Percentiles rank a stretch among this genome's conserved stretches.
Evolutionary conservation across 2,888 invertebrate species (phyloP).

Genomic region (Rhingia campestris): DNA sequence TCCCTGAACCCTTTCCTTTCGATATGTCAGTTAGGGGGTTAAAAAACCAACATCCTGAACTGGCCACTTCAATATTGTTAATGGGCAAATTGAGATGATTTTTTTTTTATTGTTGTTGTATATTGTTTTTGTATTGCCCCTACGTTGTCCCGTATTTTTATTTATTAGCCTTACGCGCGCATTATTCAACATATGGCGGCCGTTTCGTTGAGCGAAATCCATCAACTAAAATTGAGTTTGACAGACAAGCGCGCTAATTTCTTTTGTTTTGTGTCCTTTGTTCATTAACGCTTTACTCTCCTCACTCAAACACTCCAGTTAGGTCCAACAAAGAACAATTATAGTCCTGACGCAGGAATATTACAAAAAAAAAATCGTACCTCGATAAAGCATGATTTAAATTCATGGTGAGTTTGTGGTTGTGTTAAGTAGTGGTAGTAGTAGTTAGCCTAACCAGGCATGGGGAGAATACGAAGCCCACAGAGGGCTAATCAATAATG

Average conservation of each 20-base stretch:
- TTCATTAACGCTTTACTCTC: constrained; percentile 69
- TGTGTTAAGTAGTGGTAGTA: constrained; percentile 11
- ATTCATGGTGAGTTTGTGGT: constrained; percentile 10
- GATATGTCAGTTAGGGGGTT: constrained; percentile 16
- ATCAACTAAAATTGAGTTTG: constrained; percentile 75
- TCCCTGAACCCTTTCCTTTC: constrained; percentile 11
- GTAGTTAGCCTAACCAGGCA: constrained; percentile 2
- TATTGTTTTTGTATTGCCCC: constrained; percentile 14
- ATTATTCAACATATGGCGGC: constrained; percentile 58
- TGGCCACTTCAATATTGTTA: constrained; percentile 60
- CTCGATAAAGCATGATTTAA: constrained; percentile 15
- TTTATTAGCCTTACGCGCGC: constrained; percentile 64
- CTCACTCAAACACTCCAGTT: constrained; percentile 52
- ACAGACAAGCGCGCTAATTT: constrained; percentile 77
- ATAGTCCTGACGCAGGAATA: constrained; percentile 24
- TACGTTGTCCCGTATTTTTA: constrained; percentile 37
- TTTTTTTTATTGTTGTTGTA: neutral
- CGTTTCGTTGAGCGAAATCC: constrained; percentile 34
- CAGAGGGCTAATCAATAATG: constrained; percentile 71
- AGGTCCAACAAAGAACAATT: constrained; percentile 56
- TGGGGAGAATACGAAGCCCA: constrained; percentile 19
- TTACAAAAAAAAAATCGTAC: constrained; percentile 19
- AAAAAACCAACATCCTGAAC: constrained; percentile 45
- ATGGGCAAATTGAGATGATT: constrained; percentile 31
- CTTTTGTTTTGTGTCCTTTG: constrained; percentile 69